These are phyloP conservation scores for Chaetophractus vellerosus DNA, from an alignment of 2,797 vertebrate genomes.

Conservation along the genomic window DNA sequence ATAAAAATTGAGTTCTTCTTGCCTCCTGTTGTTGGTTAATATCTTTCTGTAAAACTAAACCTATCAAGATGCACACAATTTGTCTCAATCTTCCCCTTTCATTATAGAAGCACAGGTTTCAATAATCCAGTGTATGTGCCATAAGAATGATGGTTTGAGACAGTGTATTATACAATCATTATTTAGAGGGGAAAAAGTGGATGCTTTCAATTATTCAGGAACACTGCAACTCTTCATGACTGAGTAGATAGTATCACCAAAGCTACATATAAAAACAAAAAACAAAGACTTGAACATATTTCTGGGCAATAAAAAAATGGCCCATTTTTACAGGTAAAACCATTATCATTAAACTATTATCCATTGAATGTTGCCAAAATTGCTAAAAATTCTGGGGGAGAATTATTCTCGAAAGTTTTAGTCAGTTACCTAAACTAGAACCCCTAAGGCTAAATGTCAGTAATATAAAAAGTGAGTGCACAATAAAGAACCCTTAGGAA, in stretches of 20 bases:
- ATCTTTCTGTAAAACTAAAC: constrained; percentile 18
- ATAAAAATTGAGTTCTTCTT: constrained; percentile 9
- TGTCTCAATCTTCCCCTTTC: constrained; percentile 25
- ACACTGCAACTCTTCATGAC: not conserved
- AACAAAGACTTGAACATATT: not conserved
- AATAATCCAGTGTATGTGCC: not conserved
- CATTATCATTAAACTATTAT: not conserved
- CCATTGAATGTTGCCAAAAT: constrained; percentile 1
- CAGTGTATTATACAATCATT: constrained; percentile 8
- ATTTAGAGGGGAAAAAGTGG: constrained; percentile 17
- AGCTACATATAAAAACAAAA: not conserved
- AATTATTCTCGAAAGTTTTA: constrained; percentile 68
- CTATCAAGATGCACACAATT: not conserved
- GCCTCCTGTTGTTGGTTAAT: not conserved
- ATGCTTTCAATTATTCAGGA: not conserved
- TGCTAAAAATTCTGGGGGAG: constrained; percentile 49
- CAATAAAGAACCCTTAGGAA: not conserved
- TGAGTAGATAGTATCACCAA: not conserved
- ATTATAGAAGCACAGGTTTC: constrained; percentile 11
- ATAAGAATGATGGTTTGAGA: constrained; percentile 2
- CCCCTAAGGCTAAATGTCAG: not conserved
- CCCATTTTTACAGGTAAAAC: not conserved
- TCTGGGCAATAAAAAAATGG: constrained; percentile 17
- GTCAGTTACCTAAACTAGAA: constrained; percentile 49
- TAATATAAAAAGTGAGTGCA: not conserved